phyloP scores from a whole-genome alignment of 2,113 vertebrate species.

The Zosterops japonicus region DNA sequence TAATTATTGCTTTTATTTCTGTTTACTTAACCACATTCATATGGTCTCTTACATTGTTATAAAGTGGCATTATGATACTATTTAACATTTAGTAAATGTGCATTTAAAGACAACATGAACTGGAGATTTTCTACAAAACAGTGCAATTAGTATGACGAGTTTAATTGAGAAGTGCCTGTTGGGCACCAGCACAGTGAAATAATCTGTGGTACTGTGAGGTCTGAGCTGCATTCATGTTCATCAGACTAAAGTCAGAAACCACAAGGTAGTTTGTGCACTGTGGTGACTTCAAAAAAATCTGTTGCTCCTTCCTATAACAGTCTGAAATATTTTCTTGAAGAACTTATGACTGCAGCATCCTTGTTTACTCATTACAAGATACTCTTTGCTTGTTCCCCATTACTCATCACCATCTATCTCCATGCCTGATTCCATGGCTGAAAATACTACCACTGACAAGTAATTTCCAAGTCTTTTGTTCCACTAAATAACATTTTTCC shows the following conservation, averaged over 20 bases:
- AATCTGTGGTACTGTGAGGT: not conserved
- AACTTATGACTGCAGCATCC: not conserved
- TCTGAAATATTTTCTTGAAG: not conserved
- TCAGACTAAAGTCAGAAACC: constrained; percentile 40
- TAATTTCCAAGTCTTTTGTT: not conserved
- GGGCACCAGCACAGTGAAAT: constrained; percentile 12
- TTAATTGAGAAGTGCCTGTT: constrained; percentile 41
- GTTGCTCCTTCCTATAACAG: not conserved
- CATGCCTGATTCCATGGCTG: accelerated
- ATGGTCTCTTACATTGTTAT: not conserved
- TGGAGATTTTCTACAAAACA: not conserved
- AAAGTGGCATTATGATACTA: not conserved
- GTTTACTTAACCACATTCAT: constrained; percentile 30
- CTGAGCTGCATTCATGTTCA: constrained; percentile 17
- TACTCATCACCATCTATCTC: not conserved
- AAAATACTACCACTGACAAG: not conserved
- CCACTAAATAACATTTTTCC: not conserved
- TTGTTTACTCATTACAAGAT: not conserved
- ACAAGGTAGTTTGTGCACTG: not conserved
- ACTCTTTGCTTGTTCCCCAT: not conserved
- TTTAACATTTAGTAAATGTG: constrained; percentile 23
- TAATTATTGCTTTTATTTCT: constrained; percentile 50
- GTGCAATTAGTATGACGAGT: constrained; percentile 32
- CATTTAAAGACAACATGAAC: constrained; percentile 16
- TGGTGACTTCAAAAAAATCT: not conserved